phyloP scores from a whole-genome alignment of 2,797 vertebrate species.

The Eulemur albifrons region DNA sequence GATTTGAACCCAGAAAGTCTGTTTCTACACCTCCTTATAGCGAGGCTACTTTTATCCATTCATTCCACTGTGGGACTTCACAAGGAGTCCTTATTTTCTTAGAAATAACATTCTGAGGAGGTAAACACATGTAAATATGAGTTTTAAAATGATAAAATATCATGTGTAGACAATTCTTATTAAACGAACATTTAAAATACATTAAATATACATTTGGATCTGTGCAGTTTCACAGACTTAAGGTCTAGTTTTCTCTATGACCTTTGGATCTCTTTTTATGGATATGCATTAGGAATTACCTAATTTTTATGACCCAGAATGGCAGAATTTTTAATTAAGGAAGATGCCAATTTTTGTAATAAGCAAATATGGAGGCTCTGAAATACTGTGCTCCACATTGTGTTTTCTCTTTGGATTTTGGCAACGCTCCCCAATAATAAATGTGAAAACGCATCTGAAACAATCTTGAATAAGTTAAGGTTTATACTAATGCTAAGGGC shows the following conservation, averaged over 20 bases:
- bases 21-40: background rate
- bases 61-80: background rate
- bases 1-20: background rate
- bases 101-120: conserved; percentile 2
- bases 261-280: background rate
- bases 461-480: background rate
- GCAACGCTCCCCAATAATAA: background rate
- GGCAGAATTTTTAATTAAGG: background rate
- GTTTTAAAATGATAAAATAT: conserved; percentile 12
- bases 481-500: background rate
- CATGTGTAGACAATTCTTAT: background rate
- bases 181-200: background rate
- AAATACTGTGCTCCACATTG: background rate
- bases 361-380: background rate
- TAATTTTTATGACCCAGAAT: background rate
- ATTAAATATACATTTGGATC: background rate
- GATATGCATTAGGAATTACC: background rate
- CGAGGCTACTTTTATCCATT: background rate
- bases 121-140: background rate
- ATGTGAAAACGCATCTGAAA: background rate
- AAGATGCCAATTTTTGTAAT: conserved; percentile 29
- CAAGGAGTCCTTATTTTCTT: conserved; percentile 5
- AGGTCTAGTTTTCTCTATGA: background rate
- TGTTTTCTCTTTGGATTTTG: background rate
- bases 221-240: background rate